Conservation (phyloP, 2,797 vertebrate species). For the Microctenopoma steveboyesi region DNA sequence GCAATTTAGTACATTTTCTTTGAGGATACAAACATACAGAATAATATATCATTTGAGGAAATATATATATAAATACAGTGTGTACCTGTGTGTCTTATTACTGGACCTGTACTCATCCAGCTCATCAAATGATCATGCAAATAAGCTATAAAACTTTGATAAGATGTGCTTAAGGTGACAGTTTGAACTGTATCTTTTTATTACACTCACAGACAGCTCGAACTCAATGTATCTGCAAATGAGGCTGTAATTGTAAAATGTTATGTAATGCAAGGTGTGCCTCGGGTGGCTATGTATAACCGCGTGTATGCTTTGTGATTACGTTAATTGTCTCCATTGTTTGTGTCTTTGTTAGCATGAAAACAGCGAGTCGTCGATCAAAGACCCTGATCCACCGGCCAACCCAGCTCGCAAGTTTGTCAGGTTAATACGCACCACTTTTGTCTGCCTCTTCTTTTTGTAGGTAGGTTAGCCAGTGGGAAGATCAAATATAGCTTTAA, state of each 20-base stretch:
- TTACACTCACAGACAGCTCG: slow-evolving; percentile 11
- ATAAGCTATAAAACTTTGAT: slow-evolving; percentile 51
- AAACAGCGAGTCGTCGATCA: slow-evolving; percentile 48
- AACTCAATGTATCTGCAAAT: slow-evolving; percentile 37
- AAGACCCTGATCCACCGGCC: slow-evolving; percentile 51
- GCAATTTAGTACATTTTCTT: slow-evolving; percentile 2
- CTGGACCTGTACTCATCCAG: slow-evolving; percentile 5
- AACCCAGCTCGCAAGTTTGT: slow-evolving; percentile 76
- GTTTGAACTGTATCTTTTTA: slow-evolving; percentile 64
- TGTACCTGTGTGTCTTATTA: neutral
- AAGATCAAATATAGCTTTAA: slow-evolving; percentile 7
- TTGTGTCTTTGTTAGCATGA: slow-evolving; percentile 65
- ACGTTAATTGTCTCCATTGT: slow-evolving; percentile 25
- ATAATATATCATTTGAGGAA: neutral
- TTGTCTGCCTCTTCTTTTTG: neutral
- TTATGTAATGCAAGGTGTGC: slow-evolving; percentile 66
- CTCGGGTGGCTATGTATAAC: slow-evolving; percentile 29
- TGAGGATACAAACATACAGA: neutral
- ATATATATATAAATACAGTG: neutral
- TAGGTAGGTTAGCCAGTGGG: neutral
- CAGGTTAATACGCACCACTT: slow-evolving; percentile 67
- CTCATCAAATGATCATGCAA: slow-evolving; percentile 56
- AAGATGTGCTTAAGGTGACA: slow-evolving; percentile 49
- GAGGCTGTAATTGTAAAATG: slow-evolving; percentile 16
- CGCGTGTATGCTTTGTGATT: slow-evolving; percentile 15